Evolutionary conservation across 1,140 invertebrate species (phyloP), one percentile per base, ranked within the genome.

Genomic region (Sesamia nonagrioides): DNA sequence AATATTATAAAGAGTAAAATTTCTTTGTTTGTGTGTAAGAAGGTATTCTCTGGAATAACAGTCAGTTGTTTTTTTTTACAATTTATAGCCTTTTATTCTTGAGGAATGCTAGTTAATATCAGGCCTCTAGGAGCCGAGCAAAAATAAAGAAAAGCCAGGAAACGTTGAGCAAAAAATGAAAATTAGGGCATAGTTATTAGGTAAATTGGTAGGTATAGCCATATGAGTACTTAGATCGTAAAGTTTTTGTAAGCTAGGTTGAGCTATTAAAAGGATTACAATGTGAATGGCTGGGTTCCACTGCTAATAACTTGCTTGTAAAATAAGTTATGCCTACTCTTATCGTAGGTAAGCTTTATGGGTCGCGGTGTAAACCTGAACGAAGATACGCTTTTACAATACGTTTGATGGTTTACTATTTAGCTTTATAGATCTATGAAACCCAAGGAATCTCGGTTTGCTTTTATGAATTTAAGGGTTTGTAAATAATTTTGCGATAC

Each of bases 191-290:
- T 17, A 42, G 40, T 73, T 58, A 40, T 33, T 42, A 42, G 3
- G 35, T 58, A 58, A 73, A 58, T 73, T 42, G 52, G 35, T 58
- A 35, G 52, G 35, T 58, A 35, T 18, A 73, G 50, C 17, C 9
- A 7, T 52, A 9, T 18, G 18, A 40, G 66, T 69, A 58, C 52
- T 73, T 58, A 58, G 35, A 35, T 73, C 71, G 71, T 73, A 73
- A 73, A 73, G 71, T 73, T 73, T 73, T 35, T 73, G 45, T 73
- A 40, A 71, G 68, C 68, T 8, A 52, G 68, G 54, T n/a, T n/a
- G 52, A 73, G 52, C 52, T 58, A 58, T 56, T 33, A 52, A 56
- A 56, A 73, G 71, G 71, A 56, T 73, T 58, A 73, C 71, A 58
- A 73, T 73, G 71, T 73, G 58, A 73, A 73, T 73, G 35, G 35